Evolutionary conservation across 92 coral and sea anemone genomes (phyloP).

Genomic region (Phymanthus crucifer): DNA sequence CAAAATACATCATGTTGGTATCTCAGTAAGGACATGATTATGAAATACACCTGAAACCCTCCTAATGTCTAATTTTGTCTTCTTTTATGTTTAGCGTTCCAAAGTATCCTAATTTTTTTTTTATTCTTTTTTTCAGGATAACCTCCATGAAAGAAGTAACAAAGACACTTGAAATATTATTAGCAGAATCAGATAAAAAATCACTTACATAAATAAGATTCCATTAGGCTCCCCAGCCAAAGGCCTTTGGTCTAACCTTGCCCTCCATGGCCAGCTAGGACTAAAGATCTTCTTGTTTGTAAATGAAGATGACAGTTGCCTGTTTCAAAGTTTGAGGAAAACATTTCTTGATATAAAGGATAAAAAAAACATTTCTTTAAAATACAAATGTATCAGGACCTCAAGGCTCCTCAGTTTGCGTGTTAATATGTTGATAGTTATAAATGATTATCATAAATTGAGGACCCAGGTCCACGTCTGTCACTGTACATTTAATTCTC

Average conservation of each 20-base stretch:
- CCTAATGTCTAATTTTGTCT: neutral
- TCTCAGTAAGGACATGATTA: too few relatives aligned
- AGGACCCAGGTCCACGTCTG: neutral
- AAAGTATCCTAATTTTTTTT: neutral
- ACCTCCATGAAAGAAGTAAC: slow-evolving; percentile 79
- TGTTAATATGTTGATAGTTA: neutral
- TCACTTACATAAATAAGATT: slow-evolving; percentile 44
- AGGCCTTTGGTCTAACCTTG: neutral
- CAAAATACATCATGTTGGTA: too few relatives aligned
- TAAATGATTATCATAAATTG: neutral
- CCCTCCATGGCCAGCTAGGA: neutral
- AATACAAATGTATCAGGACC: slow-evolving; percentile 3
- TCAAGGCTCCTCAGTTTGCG: neutral
- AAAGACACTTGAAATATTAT: slow-evolving; percentile 71
- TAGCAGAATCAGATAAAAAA: slow-evolving; percentile 87
- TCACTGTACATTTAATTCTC: slow-evolving; percentile 2
- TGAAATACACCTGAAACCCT: too few relatives aligned
- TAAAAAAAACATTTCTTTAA: neutral
- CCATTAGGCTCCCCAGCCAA: slow-evolving; percentile 7
- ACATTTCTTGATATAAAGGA: neutral
- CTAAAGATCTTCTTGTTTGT: neutral
- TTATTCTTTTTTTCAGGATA: slow-evolving; percentile 50
- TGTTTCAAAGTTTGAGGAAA: neutral
- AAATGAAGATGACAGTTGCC: slow-evolving; percentile 1
- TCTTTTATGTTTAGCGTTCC: neutral